Evolutionary conservation across 2,113 vertebrate genomes (phyloP), one percentile per base, ranked within the genome.

Genomic region (Amphiprion percula): DNA sequence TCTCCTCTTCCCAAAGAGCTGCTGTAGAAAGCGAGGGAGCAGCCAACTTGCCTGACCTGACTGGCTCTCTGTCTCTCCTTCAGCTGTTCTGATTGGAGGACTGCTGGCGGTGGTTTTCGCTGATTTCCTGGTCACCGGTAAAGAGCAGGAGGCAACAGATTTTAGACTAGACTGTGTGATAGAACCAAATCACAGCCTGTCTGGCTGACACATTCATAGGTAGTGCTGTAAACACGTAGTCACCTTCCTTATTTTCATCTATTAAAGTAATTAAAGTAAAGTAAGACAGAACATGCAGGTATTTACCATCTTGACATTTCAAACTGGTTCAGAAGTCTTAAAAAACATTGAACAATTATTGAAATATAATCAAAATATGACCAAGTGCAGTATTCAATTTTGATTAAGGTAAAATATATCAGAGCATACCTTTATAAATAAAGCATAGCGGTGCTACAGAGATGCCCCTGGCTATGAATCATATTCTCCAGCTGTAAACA

Each of bases 101-200:
- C 83, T 95, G 87, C 90, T 95, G 93, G 94, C 93, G 50, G 77
- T 95, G 94, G 92, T 94, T 90, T 95, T 95, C 71, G 90, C 93
- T 74, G 95, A 95, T 91, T 94, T 95, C 93, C 91, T 95, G 90
- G 89, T 95, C 74, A 94, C 92, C 44, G 94, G 95, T 95, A 95
- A 94, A 94, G 81, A 90, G 77, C 90, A 90, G 92, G 91, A 92
- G 85, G 89, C 86, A 84, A 80, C 86, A 91, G 87, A 83, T 37
- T 79, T 77, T 89, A 93, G 89, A 80, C 30, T 87, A 90, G 83
- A 76, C 55, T 74, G 17, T 85, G 58, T 83, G 66, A n/a, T 77
- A 74, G 74, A 79, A 64, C 14, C 70, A 37, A 61, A 21, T 62
- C 21, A 23, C n/a, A 24, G 4, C 56, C 47, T 19, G 26, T 47